Evolutionary conservation across 2,113 vertebrate genomes (phyloP).

Genomic region (Lasiurus borealis): DNA sequence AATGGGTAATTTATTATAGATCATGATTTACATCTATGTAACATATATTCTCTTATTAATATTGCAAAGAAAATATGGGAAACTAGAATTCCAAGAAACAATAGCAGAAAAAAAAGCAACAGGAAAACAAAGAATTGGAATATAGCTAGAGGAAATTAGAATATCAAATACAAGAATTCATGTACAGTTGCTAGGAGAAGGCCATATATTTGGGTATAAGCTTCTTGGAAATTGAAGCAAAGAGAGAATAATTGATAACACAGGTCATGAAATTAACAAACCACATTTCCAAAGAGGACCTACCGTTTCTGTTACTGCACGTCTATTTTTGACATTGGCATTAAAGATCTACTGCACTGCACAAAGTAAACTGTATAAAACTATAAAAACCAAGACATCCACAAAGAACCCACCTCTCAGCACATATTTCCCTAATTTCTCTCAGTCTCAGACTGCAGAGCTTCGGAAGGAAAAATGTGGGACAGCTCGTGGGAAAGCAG

Average conservation of each 20-base stretch:
- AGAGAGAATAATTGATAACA: slow-evolving; percentile 39
- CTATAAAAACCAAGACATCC: background rate
- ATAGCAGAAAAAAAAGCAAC: background rate
- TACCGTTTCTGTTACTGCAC: background rate
- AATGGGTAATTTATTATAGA: background rate
- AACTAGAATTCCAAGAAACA: slow-evolving; percentile 9
- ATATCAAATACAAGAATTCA: slow-evolving; percentile 27
- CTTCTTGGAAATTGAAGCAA: slow-evolving; percentile 11
- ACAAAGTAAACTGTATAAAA: background rate
- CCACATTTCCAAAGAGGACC: slow-evolving; percentile 36
- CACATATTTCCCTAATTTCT: background rate
- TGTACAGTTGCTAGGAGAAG: background rate
- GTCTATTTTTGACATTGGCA: slow-evolving; percentile 15
- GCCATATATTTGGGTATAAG: background rate
- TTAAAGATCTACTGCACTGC: background rate
- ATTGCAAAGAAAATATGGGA: background rate
- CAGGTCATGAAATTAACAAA: slow-evolving; percentile 29
- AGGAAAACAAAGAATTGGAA: background rate
- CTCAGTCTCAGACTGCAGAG: background rate
- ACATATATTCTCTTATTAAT: slow-evolving; percentile 11
- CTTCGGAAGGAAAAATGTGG: background rate
- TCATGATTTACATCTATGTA: background rate
- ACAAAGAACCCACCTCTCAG: background rate
- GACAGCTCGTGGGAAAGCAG: background rate
- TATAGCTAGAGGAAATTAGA: background rate